Evolutionary conservation across 1,140 invertebrate species (phyloP).

Genomic region (Pemphigus obesinymphae): DNA sequence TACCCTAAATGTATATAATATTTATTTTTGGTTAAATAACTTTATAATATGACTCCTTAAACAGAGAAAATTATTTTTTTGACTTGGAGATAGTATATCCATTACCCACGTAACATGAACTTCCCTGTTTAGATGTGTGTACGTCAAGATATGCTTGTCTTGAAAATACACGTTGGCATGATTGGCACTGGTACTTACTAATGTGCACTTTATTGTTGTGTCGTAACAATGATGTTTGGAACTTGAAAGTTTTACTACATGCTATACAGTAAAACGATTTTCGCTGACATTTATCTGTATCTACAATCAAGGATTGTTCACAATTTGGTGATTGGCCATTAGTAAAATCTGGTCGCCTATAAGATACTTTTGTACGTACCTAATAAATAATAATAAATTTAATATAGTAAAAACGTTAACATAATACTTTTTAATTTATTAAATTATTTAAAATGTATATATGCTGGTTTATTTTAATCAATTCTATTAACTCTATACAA

Average conservation of each 20-base stretch:
- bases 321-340: conserved; percentile 31
- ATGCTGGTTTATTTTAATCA: neutral
- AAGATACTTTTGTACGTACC: conserved; percentile 1
- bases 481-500: too few relatives aligned
- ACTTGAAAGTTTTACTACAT: conserved; percentile 47
- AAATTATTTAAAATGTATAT: neutral
- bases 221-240: conserved; percentile 47
- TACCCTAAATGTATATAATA: neutral
- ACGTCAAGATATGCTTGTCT: conserved; percentile 48
- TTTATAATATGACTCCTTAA: neutral
- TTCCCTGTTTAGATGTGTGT: conserved; percentile 47
- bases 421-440: too few relatives aligned
- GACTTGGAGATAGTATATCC: conserved; percentile 8
- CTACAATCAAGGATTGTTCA: conserved; percentile 13
- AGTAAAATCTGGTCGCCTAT: neutral
- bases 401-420: neutral
- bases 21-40: conserved; percentile 16
- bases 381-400: neutral
- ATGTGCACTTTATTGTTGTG: conserved; percentile 48
- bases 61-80: conserved; percentile 6
- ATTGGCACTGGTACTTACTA: conserved; percentile 47
- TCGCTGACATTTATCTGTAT: conserved; percentile 33
- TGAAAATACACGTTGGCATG: conserved; percentile 47
- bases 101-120: conserved; percentile 46
- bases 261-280: conserved; percentile 46